Evolutionary conservation across 2,888 invertebrate genomes (phyloP).

Genomic region (Orchesellides sinensis): DNA sequence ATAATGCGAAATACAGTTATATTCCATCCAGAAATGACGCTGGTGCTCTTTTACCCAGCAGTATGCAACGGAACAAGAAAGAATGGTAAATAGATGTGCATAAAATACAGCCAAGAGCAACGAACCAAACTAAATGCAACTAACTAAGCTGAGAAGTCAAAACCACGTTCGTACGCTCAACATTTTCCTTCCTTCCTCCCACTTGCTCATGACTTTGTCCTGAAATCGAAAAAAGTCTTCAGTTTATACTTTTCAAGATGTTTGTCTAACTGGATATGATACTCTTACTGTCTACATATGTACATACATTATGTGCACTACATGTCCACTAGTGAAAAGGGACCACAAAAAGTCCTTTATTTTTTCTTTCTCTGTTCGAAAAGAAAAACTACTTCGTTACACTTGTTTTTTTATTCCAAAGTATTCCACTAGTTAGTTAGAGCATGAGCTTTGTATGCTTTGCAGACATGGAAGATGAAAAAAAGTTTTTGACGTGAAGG

Average conservation of each 20-base stretch:
- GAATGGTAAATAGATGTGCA: background rate
- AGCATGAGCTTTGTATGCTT: background rate
- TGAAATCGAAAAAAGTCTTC: slow-evolving; percentile 46
- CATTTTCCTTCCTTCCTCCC: slow-evolving; percentile 43
- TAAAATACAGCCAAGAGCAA: slow-evolving; percentile 56
- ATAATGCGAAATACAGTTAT: background rate
- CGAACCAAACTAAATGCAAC: slow-evolving; percentile 63
- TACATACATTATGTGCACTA: slow-evolving; percentile 46
- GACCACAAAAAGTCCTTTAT: slow-evolving; percentile 29
- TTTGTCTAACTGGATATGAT: too few species aligned
- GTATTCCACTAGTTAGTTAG: slow-evolving; percentile 19
- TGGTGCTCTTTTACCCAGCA: background rate
- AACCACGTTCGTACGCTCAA: slow-evolving; percentile 39
- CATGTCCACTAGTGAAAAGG: slow-evolving; percentile 38
- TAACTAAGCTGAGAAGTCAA: slow-evolving; percentile 62
- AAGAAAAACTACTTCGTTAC: slow-evolving; percentile 30
- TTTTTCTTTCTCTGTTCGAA: slow-evolving; percentile 3
- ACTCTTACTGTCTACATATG: slow-evolving; percentile 41
- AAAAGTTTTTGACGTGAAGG: slow-evolving; percentile 43
- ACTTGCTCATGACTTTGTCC: slow-evolving; percentile 14
- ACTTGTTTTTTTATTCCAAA: slow-evolving; percentile 33
- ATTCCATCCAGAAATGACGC: background rate
- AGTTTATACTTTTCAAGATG: slow-evolving; percentile 32
- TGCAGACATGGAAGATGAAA: slow-evolving; percentile 21
- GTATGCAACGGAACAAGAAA: background rate